These are phyloP conservation scores for Notothenia coriiceps DNA, from an alignment of 2,113 vertebrate species.

Conservation along the genomic window DNA sequence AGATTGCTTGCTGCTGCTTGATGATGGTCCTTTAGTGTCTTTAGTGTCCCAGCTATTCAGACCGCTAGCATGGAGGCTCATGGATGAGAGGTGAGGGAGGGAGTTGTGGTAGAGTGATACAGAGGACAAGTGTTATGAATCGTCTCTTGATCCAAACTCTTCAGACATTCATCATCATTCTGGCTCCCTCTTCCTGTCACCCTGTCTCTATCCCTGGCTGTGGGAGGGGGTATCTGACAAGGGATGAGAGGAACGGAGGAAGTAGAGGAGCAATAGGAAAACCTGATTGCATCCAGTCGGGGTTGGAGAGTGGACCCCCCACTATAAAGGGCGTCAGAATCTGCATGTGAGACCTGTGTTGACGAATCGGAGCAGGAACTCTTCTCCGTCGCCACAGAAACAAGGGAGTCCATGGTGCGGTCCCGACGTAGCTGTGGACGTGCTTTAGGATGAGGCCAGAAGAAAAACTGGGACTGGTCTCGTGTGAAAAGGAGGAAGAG, in stretches of 20 bases:
- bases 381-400: constrained; percentile 88
- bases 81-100: constrained; percentile 74
- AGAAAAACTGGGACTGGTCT: constrained; percentile 88
- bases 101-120: constrained; percentile 70
- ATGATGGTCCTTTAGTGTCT: constrained; percentile 53
- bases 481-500: constrained; percentile 94
- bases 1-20: constrained; percentile 47
- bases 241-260: constrained; percentile 85
- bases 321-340: constrained; percentile 84
- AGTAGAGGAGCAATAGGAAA: constrained; percentile 75
- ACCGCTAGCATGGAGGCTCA: constrained; percentile 42
- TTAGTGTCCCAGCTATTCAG: constrained; percentile 50
- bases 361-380: constrained; percentile 90
- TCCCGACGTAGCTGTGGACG: constrained; percentile 75
- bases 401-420: constrained; percentile 79
- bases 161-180: constrained; percentile 78
- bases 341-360: constrained; percentile 88
- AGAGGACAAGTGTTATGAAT: constrained; percentile 61
- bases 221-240: constrained; percentile 83
- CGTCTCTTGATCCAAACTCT: constrained; percentile 67
- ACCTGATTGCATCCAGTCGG: constrained; percentile 60
- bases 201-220: constrained; percentile 76
- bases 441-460: constrained; percentile 80
- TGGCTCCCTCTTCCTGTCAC: constrained; percentile 72
- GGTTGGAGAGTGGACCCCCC: constrained; percentile 53